Evolutionary conservation across 2,888 invertebrate species (phyloP), one percentile per base, ranked within the genome.

Genomic region (Portevinia maculata): DNA sequence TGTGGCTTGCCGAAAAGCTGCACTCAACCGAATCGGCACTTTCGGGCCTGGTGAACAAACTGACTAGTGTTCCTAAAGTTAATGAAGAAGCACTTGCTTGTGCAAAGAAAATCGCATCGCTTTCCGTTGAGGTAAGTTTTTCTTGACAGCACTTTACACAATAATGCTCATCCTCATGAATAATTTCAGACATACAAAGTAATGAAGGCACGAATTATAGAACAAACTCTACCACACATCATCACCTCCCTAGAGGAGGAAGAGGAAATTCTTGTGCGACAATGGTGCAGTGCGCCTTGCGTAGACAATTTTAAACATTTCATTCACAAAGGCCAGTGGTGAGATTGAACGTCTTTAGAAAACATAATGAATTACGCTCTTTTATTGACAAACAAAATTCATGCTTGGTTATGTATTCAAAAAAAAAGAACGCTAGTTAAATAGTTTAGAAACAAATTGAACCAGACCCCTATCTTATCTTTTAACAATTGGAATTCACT

Each of bases 21-120:
- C 95, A 95, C n/a, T 95, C 97, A 0, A 92, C 93, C 11, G 96
- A 97, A 89, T 97, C 96, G 1, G 91, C 94, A 65, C 92, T 93
- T 78, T 93, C 94, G 65, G 97, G 98, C 1, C 92, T 98, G 59
- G 94, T 98, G 17, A 94, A 96, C 57, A 94, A 96, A 88, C 93
- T 95, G 57, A 92, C 97, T 84, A 94, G 95, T 94, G 94, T 96
- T 0, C 94, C 94, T 79, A 93, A 94, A 86, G 95, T 96, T 87
- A 93, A 94, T 86, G 94, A 95, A 67, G 96, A 96, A 88, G 92
- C 97, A 19, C 92, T 95, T 59, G 92, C 69, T 48, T 75, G 94
- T 44, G 93, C 95, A 19, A 93, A 92, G 85, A 92, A 93, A 73
- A 93, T 97, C 89, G 94, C 96, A 21, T 91, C 92, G 44, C 94